A percentile compares a stretch with the other conserved stretches of the same genome.
These are phyloP conservation scores for silkworm (Bombyx mori) DNA, from an alignment of 1,140 invertebrate genomes.

Conservation along the genomic window DNA sequence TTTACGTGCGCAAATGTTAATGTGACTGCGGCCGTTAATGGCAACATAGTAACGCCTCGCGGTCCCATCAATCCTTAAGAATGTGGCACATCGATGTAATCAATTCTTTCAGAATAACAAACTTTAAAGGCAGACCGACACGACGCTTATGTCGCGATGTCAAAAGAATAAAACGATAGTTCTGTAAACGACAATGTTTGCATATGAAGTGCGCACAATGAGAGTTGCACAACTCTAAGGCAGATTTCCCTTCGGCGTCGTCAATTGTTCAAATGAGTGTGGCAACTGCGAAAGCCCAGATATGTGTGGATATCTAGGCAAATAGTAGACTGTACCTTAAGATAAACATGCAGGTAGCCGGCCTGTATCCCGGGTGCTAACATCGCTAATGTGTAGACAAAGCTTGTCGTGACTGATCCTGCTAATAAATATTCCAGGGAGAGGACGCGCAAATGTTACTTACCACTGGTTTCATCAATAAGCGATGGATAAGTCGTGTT, in stretches of 20 bases:
- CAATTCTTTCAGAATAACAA: neutral
- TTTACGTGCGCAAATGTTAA: constrained; percentile 64
- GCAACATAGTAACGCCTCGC: constrained; percentile 47
- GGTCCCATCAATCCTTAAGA: constrained; percentile 2
- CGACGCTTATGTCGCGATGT: neutral
- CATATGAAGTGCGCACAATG: constrained; percentile 32
- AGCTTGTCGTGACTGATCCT: constrained; percentile 55
- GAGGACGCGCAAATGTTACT: constrained; percentile 25
- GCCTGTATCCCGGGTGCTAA: constrained; percentile 51
- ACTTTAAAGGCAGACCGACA: neutral
- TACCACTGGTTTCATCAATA: neutral
- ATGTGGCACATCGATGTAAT: constrained; percentile 8
- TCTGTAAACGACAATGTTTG: constrained; percentile 9
- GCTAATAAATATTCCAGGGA: constrained; percentile 68
- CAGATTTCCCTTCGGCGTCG: constrained; percentile 53
- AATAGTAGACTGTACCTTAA: constrained; percentile 38
- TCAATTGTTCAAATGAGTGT: constrained; percentile 52
- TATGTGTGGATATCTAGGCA: constrained; percentile 54
- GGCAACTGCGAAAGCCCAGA: constrained; percentile 47
- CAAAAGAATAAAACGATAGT: neutral
- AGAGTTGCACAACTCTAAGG: constrained; percentile 37
- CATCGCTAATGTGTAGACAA: constrained; percentile 64
- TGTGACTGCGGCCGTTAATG: constrained; percentile 44
- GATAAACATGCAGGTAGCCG: constrained; percentile 51
- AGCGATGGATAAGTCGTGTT: no score